These are phyloP conservation scores for Grus americana DNA, from an alignment of 2,113 vertebrate species.

Conservation along the genomic window DNA sequence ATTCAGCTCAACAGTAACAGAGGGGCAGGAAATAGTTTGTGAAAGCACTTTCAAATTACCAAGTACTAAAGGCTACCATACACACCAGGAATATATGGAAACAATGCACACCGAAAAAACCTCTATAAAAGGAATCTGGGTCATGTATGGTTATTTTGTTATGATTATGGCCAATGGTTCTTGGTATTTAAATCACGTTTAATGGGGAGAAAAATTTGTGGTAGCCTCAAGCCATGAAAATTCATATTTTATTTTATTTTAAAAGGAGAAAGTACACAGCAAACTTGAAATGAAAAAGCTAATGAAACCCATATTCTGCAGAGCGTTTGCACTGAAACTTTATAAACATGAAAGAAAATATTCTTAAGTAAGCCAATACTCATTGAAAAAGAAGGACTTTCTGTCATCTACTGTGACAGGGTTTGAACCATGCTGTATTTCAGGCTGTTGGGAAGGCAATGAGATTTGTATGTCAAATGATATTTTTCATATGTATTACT, in stretches of 20 bases:
- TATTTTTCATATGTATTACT: not conserved
- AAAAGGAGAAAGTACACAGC: conserved; percentile 13
- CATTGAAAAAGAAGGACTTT: not conserved
- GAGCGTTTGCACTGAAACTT: not conserved
- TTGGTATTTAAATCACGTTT: conserved; percentile 68
- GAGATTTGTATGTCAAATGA: not conserved
- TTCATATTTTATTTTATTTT: conserved; percentile 18
- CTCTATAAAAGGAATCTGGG: conserved; percentile 54
- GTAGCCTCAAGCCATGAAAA: conserved; percentile 67
- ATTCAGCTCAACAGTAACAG: not conserved
- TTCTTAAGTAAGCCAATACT: not conserved
- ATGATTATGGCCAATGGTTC: conserved; percentile 50
- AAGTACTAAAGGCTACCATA: not conserved
- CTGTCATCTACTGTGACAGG: not conserved
- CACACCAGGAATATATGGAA: not conserved
- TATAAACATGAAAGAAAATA: not conserved
- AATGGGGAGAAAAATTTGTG: conserved; percentile 61
- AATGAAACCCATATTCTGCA: conserved; percentile 29
- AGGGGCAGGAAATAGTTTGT: not conserved
- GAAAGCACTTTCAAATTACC: not conserved
- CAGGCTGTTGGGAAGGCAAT: not conserved
- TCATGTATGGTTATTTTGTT: conserved; percentile 58
- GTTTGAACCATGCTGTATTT: not conserved
- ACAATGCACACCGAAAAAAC: not conserved
- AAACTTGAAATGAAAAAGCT: conserved; percentile 51